A percentile compares a stretch with the other conserved stretches of the same genome.
Conservation (phyloP, 2,797 vertebrate species). For the Lophura swinhoii region DNA sequence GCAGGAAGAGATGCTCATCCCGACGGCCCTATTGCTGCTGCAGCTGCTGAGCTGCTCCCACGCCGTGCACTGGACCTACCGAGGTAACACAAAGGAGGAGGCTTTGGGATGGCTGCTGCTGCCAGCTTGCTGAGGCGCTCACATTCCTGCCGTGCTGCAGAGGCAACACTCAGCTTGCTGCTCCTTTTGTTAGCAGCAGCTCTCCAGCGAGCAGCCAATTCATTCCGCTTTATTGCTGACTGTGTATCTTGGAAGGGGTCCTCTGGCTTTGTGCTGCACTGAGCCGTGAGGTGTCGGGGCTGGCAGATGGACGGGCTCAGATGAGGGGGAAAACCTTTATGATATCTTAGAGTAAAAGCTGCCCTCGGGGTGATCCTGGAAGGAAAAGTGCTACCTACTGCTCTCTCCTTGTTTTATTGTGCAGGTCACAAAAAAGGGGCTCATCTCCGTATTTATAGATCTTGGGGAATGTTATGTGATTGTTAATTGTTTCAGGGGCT, state of each 20-base stretch:
- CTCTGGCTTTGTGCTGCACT: conserved; percentile 11
- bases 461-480: neutral
- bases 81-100: conserved; percentile 64
- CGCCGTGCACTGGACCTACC: conserved; percentile 68
- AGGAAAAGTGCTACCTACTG: conserved; percentile 9
- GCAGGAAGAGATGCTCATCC: neutral
- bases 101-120: neutral
- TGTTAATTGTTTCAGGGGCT: neutral
- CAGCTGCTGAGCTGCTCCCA: neutral
- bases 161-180: neutral
- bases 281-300: neutral
- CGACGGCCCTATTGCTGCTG: conserved; percentile 36
- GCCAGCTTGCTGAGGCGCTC: neutral
- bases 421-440: neutral
- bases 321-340: conserved; percentile 17
- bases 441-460: neutral
- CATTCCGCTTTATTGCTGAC: conserved; percentile 26
- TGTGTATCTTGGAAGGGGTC: neutral
- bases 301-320: neutral
- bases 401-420: neutral
- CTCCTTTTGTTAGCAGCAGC: neutral
- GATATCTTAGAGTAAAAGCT: conserved; percentile 33
- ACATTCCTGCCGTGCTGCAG: neutral
- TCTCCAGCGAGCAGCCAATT: neutral
- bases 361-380: conserved; percentile 41